Percentiles rank a stretch among this genome's conserved stretches.
Evolutionary conservation across 2,113 vertebrate genomes (phyloP).

Genomic region (Pseudorasbora parva): DNA sequence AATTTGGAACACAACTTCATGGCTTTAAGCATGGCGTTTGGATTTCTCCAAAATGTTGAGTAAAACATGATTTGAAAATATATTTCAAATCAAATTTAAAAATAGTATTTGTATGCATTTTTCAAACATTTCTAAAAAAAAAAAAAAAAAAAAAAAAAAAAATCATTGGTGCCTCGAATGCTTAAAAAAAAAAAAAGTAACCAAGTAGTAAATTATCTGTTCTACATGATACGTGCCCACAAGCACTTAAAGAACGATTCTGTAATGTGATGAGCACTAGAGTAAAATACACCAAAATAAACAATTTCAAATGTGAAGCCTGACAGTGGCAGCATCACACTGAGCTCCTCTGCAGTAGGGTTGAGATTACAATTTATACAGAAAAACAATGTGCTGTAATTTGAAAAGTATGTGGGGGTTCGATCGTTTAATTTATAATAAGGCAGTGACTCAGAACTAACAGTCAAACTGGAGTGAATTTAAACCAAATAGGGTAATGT

Average conservation of each 20-base stretch:
- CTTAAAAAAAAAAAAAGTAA: too few species aligned
- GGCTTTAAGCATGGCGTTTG: too few species aligned
- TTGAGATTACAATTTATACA: neutral
- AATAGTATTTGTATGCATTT: too few species aligned
- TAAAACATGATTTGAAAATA: too few species aligned
- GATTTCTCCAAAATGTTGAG: too few species aligned
- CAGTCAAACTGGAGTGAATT: neutral
- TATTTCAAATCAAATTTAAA: too few species aligned
- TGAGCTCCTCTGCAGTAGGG: neutral
- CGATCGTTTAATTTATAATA: neutral
- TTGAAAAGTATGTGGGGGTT: neutral
- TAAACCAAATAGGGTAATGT: neutral
- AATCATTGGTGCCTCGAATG: too few species aligned
- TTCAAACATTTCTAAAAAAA: too few species aligned
- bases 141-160: too few species aligned
- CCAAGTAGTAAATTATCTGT: neutral
- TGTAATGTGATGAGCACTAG: neutral
- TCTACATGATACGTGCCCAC: neutral
- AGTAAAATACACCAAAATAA: neutral
- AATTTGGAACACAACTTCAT: too few species aligned
- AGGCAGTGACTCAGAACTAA: neutral
- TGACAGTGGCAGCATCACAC: neutral
- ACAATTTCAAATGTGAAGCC: neutral
- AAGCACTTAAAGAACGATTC: neutral
- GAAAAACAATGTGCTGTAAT: neutral